Base-by-base conservation (phyloP, 2,113 vertebrate genomes). In the Butorides virescens region DNA sequence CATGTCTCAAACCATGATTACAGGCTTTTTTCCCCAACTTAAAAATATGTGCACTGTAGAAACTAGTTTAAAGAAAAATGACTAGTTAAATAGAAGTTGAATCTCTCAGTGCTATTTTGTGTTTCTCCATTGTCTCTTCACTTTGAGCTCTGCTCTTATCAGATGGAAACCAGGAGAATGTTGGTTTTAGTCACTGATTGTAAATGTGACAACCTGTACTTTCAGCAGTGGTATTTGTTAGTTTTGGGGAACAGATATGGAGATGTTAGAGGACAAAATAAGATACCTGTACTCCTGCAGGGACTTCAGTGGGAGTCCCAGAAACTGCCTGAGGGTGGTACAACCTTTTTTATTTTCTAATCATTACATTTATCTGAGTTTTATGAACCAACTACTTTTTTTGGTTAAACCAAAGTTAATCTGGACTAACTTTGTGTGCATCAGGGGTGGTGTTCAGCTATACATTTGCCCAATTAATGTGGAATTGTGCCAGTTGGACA, bases 201-300 rank as follows among this genome's bases (percentile, higher is more conserved):
- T 95, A 93, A 95, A 91, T 68, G 94, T 91, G 55, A 88, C 91
- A 95, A 42, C 53, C 62, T 79, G 81, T 75, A 70, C 81, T 95
- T 96, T 94, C 46, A 58, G 62, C 9, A 3, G 47, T 52, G 71
- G 15, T 70, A 72, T 95, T 87, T 96, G 66, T 78, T 91, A 75
- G 80, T 75, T 95, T 95, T 85, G 79, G 50, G 53, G 77, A 94
- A 50, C 37, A 65, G 55, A 61, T 36, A 32, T 10, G 53, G 53
- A 67, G 65, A 84, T 46, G 30, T 92, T 50, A 47, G n/a, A 91
- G 17, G 53, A 32, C 56, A 86, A 86, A 63, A 47, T 37, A 56
- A 88, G 71, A 83, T 74, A 90, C 82, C 55, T 89, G 7, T 72
- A 7, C 74, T 53, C 47, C 39, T 88, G 10, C 61, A 47, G 23